phyloP scores from a whole-genome alignment of 2,113 vertebrate species.

The Sphaerodactylus townsendi region DNA sequence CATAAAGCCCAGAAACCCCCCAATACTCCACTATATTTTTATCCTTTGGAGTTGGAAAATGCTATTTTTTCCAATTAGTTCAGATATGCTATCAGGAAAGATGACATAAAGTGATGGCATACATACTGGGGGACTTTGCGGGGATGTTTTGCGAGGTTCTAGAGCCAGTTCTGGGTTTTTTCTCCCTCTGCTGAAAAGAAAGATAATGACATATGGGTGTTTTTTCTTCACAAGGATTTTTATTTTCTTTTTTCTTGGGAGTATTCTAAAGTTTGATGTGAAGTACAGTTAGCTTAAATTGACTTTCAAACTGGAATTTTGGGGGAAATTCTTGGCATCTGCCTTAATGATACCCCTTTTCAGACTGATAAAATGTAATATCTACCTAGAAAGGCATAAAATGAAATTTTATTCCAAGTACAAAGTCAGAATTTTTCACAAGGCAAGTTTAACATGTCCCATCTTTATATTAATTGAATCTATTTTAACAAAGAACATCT shows the following conservation, averaged over 20 bases:
- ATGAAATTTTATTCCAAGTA: not conserved
- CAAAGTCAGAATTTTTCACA: not conserved
- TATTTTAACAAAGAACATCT: not conserved
- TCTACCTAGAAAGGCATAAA: not conserved
- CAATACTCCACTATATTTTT: too few species aligned
- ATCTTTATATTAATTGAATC: not conserved
- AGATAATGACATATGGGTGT: not conserved
- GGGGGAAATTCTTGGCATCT: not conserved
- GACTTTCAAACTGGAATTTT: not conserved
- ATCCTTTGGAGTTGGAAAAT: not conserved
- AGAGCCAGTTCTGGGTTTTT: not conserved
- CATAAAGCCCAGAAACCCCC: too few species aligned
- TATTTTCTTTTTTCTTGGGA: not conserved
- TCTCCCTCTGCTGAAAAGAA: too few species aligned
- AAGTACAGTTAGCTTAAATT: not conserved
- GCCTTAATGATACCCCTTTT: not conserved
- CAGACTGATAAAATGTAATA: not conserved
- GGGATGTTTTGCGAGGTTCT: not conserved
- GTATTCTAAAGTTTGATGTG: not conserved
- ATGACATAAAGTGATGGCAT: not conserved
- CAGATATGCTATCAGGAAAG: not conserved
- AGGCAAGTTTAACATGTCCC: not conserved
- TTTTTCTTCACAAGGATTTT: not conserved
- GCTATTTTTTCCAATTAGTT: not conserved
- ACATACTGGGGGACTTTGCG: not conserved